Conservation (phyloP, 2,797 vertebrate species). For the Alosa sapidissima region DNA sequence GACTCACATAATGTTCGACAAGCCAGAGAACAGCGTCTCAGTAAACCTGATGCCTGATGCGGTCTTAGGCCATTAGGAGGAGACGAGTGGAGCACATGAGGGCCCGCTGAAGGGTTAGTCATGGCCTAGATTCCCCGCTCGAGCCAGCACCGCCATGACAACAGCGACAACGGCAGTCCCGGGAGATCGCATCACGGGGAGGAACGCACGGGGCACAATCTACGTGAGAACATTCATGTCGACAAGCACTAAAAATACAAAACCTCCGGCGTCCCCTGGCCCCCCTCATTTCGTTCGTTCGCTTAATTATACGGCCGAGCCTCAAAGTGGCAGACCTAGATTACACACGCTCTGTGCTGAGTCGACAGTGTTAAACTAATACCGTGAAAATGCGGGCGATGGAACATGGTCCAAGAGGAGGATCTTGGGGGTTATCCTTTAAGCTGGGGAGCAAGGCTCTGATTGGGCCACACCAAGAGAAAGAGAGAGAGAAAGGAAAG, state of each 20-base stretch:
- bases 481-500: neutral
- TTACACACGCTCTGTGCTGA: neutral
- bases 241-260: slow-evolving; percentile 19
- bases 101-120: neutral
- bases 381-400: neutral
- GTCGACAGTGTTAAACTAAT: neutral
- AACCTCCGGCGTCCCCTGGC: neutral
- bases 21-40: neutral
- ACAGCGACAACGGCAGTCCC: neutral
- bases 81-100: neutral
- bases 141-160: neutral
- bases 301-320: slow-evolving; percentile 7
- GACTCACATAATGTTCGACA: neutral
- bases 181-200: neutral
- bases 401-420: neutral
- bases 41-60: neutral
- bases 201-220: neutral
- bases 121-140: neutral
- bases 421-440: neutral
- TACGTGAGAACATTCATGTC: neutral
- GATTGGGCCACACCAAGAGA: neutral
- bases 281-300: neutral
- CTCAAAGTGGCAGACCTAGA: slow-evolving; percentile 19
- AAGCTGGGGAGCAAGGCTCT: neutral
- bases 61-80: neutral